phyloP scores from a whole-genome alignment of 2,888 invertebrate species.

The Clostera curtula region DNA sequence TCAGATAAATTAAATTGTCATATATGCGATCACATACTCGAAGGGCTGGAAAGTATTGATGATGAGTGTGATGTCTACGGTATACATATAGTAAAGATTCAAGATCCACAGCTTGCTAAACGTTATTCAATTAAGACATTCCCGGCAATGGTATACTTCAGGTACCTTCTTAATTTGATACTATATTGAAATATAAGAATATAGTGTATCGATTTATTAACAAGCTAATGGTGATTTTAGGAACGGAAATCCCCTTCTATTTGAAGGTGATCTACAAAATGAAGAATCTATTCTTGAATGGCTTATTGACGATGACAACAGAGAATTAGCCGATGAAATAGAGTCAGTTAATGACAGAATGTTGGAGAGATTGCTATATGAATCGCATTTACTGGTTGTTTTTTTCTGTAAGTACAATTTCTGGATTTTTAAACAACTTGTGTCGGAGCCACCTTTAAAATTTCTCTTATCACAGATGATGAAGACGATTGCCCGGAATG shows the following conservation, averaged over 20 bases:
- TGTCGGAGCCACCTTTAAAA: neutral
- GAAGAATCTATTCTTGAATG: constrained; percentile 94
- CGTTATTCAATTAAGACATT: constrained; percentile 95
- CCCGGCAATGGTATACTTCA: constrained; percentile 93
- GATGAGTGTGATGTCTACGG: constrained; percentile 95
- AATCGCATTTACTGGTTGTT: constrained; percentile 91
- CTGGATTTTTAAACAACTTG: neutral
- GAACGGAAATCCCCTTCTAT: constrained; percentile 91
- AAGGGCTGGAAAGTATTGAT: constrained; percentile 90
- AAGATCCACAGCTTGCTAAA: constrained; percentile 92
- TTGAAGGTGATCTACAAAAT: constrained; percentile 93
- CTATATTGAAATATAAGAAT: neutral
- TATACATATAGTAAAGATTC: constrained; percentile 94
- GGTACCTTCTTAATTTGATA: constrained; percentile 61
- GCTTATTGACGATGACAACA: constrained; percentile 94
- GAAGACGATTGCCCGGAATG: constrained; percentile 95
- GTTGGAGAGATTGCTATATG: constrained; percentile 88
- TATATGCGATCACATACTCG: constrained; percentile 92
- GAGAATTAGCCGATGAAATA: constrained; percentile 94
- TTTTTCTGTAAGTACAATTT: constrained; percentile 85
- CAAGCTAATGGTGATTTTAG: constrained; percentile 58
- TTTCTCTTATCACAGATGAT: constrained; percentile 63
- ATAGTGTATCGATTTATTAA: constrained; percentile 1
- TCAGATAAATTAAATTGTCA: constrained; percentile 92
- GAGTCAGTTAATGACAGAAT: constrained; percentile 94